Base-by-base conservation (phyloP, 2,888 invertebrate species). In the Clepsis dumicolana region DNA sequence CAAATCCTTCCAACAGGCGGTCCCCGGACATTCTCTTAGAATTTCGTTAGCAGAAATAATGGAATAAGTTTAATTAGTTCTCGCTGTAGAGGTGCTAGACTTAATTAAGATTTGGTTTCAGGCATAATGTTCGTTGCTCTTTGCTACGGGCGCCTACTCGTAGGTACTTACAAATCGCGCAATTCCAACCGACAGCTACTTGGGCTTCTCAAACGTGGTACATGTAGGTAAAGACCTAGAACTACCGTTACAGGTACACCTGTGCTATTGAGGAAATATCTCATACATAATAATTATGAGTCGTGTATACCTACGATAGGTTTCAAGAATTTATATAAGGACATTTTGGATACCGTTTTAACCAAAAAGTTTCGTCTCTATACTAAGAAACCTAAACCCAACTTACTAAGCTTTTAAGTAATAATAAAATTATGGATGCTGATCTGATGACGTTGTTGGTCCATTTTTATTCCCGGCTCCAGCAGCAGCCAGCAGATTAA, bases 1-100 rank as follows among this genome's bases (percentile, higher is more conserved):
- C 70, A 73, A 85, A 84, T 84, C 82, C 83, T 77, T 77, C 81
- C 78, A 75, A 78, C 79, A 79, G 77, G 25, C 77, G 82, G 81
- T 84, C 81, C 78, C 80, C 72, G 76, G 80, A 80, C 79, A 79
- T 81, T 81, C 81, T 81, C 82, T 85, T 83, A 82, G 88, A 86
- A 87, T 88, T 89, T 88, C 81, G 83, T 88, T 88, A 84, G 80
- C 82, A 78, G 79, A 81, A 87, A 87, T 90, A 90, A 90, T 89
- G 88, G 85, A 90, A 89, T 88, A 91, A 90, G 86, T 91, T 92
- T 88, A 91, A 91, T 91, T 91, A 89, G 89, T 88, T 89, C 85
- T 81, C 79, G 81, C 80, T 80, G 80, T 80, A 81, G 80, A 85
- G 86, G 84, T 86, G 82, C 80, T 88, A 85, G 85, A 83, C 87